Evolutionary conservation across 2,888 invertebrate genomes (phyloP).

Genomic region (Nowickia ferox): DNA sequence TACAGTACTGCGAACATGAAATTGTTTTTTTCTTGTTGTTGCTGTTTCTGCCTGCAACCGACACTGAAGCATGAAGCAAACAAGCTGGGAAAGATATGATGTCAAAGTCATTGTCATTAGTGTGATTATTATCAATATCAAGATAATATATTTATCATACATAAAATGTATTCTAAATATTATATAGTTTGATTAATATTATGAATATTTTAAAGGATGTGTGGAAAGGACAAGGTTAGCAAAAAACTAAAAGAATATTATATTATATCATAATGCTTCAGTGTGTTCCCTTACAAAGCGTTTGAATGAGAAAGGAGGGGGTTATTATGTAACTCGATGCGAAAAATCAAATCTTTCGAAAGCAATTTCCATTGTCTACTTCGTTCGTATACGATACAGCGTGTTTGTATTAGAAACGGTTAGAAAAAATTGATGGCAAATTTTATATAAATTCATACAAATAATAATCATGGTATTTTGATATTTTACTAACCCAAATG

Average conservation of each 20-base stretch:
- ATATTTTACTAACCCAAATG: too few species aligned
- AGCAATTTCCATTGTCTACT: too few species aligned
- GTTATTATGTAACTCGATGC: too few species aligned
- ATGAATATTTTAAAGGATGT: constrained; percentile 2
- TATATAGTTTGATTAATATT: constrained; percentile 30
- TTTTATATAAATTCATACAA: too few species aligned
- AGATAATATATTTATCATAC: constrained; percentile 4
- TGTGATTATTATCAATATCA: constrained; percentile 56
- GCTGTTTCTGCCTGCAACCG: constrained; percentile 10
- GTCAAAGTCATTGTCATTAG: constrained; percentile 62
- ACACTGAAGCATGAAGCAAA: constrained; percentile 38
- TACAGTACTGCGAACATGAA: constrained; percentile 32
- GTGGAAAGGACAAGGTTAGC: background rate
- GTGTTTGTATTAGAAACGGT: too few species aligned
- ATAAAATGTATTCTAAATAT: background rate
- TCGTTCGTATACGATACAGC: too few species aligned
- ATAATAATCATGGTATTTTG: too few species aligned
- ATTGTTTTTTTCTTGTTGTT: constrained; percentile 22
- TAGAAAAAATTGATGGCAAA: too few species aligned
- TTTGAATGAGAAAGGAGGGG: too few species aligned
- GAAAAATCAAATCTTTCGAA: too few species aligned
- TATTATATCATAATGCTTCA: background rate
- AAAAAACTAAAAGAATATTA: background rate
- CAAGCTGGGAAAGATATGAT: constrained; percentile 60
- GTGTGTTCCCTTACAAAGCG: too few species aligned